phyloP scores from a whole-genome alignment of 2,797 vertebrate genomes.

The Hybognathus amarus region DNA sequence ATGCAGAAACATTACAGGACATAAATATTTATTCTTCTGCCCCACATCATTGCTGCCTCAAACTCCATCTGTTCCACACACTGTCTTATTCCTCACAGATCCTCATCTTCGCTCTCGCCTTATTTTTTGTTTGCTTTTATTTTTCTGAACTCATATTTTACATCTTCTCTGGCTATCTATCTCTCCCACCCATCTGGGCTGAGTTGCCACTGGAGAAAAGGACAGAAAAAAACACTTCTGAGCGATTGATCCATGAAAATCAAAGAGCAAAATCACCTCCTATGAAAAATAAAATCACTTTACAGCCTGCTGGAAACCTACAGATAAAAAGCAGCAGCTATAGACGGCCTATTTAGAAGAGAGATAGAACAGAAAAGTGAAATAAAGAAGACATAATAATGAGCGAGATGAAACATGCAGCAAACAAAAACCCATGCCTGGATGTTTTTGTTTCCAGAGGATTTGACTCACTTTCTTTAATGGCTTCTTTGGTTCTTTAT shows the following conservation, averaged over 20 bases:
- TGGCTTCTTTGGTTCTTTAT: not conserved
- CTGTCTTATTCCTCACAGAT: not conserved
- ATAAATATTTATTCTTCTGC: slow-evolving; percentile 79
- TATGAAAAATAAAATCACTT: slow-evolving; percentile 66
- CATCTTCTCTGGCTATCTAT: slow-evolving; percentile 21
- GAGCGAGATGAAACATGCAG: not conserved
- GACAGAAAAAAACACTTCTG: slow-evolving; percentile 35
- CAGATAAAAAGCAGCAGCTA: slow-evolving; percentile 56
- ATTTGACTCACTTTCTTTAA: slow-evolving; percentile 16
- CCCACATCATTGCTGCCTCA: slow-evolving; percentile 65
- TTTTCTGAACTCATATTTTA: slow-evolving; percentile 14
- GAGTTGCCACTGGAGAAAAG: slow-evolving; percentile 7
- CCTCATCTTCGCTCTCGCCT: slow-evolving; percentile 36
- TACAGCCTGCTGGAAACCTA: slow-evolving; percentile 58
- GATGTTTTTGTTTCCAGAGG: slow-evolving; percentile 19
- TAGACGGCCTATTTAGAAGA: not conserved
- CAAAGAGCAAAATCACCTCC: slow-evolving; percentile 68
- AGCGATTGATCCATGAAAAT: slow-evolving; percentile 69
- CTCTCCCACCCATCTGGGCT: not conserved
- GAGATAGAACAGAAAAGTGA: not conserved
- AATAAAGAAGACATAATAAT: not conserved
- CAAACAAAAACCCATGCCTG: not conserved
- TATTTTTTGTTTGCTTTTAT: slow-evolving; percentile 7
- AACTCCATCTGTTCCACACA: slow-evolving; percentile 68
- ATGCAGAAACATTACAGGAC: slow-evolving; percentile 76